Evolutionary conservation across 2,797 vertebrate genomes (phyloP).

Genomic region (Enteromius argenteus): DNA sequence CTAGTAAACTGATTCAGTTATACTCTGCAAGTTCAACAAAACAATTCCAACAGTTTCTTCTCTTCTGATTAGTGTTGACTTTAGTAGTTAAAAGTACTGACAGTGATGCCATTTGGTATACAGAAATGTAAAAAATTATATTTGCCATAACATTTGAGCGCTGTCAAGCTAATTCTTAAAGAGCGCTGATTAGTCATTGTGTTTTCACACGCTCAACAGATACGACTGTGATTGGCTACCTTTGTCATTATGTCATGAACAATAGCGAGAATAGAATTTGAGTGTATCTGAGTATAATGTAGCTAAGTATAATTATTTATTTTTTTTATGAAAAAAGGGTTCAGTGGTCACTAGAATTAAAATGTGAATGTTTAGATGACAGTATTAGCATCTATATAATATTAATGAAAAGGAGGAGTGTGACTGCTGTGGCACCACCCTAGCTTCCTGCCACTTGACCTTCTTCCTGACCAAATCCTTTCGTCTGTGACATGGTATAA

Average conservation of each 20-base stretch:
- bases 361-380: background rate
- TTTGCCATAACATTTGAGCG: too few relatives aligned
- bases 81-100: too few relatives aligned
- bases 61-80: too few relatives aligned
- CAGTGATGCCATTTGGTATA: too few relatives aligned
- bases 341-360: background rate
- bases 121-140: too few relatives aligned
- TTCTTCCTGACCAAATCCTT: slow-evolving; percentile 12
- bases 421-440: slow-evolving; percentile 32
- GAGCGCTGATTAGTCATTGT: too few relatives aligned
- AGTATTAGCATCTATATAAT: slow-evolving; percentile 1
- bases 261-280: background rate
- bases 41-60: too few relatives aligned
- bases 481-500: slow-evolving; percentile 25
- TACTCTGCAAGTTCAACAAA: background rate
- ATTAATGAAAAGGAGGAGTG: slow-evolving; percentile 26
- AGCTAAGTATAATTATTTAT: too few relatives aligned
- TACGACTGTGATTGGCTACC: background rate
- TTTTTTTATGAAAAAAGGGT: too few relatives aligned
- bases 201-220: too few relatives aligned
- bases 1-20: background rate
- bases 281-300: too few relatives aligned
- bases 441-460: slow-evolving; percentile 19
- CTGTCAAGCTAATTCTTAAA: too few relatives aligned
- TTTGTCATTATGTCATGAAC: background rate